Conservation (phyloP, 2,797 vertebrate genomes). For the Hemitrygon akajei region DNA sequence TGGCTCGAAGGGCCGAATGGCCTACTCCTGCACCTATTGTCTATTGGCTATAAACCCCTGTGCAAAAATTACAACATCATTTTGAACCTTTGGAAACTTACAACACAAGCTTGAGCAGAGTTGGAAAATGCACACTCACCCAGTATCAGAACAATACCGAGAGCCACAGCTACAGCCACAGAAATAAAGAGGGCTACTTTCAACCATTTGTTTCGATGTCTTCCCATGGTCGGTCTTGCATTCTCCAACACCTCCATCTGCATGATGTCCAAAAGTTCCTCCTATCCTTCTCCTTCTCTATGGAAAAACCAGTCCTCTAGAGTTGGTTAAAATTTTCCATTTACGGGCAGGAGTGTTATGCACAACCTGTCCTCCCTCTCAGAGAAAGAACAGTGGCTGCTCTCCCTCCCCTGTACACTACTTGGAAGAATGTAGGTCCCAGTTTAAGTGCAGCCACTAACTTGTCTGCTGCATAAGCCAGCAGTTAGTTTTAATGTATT, state of each 20-base stretch:
- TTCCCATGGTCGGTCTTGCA: constrained; percentile 44
- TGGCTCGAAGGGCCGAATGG: too few relatives aligned
- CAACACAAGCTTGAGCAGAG: background rate
- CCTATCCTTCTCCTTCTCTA: background rate
- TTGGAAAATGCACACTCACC: constrained; percentile 52
- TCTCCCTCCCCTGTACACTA: background rate
- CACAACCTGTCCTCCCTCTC: background rate
- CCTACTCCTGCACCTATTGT: too few relatives aligned
- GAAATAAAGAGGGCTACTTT: constrained; percentile 69
- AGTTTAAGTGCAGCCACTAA: background rate
- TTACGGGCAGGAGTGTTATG: too few relatives aligned
- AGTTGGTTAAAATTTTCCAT: background rate
- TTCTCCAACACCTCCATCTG: constrained; percentile 56
- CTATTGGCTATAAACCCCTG: too few relatives aligned
- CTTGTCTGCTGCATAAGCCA: background rate
- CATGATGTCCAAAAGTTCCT: constrained; percentile 48
- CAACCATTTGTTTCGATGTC: constrained; percentile 59
- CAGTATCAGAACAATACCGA: constrained; percentile 55
- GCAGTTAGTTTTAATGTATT: background rate
- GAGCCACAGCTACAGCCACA: constrained; percentile 55
- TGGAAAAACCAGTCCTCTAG: background rate
- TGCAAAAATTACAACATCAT: background rate
- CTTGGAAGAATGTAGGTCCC: background rate
- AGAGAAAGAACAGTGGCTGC: background rate
- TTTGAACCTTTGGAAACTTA: background rate